phyloP scores from a whole-genome alignment of 1,140 invertebrate species.

The Papilio aristodemus region DNA sequence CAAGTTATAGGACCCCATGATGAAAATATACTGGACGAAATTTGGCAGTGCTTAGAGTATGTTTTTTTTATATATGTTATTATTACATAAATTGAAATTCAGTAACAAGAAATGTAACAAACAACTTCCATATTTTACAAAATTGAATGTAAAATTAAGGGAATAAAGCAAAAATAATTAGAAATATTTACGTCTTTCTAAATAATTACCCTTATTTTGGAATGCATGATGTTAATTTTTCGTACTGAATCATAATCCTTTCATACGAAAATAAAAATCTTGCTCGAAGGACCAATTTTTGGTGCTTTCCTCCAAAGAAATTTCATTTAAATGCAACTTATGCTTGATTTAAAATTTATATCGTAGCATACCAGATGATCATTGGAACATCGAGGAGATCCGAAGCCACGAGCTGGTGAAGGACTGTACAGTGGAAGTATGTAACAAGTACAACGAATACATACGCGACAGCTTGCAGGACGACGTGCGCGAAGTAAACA shows the following conservation, averaged over 20 bases:
- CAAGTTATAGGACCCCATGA: slow-evolving; percentile 98
- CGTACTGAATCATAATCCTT: too few species aligned
- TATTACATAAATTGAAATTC: too few species aligned
- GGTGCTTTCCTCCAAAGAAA: not conserved
- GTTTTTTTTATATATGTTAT: slow-evolving; percentile 9
- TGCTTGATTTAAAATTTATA: not conserved
- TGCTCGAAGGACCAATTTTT: not conserved
- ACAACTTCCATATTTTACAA: too few species aligned
- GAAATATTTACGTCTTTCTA: too few species aligned
- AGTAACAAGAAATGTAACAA: too few species aligned
- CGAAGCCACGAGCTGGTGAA: slow-evolving; percentile 74
- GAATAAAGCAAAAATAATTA: not conserved
- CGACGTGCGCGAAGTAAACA: slow-evolving; percentile 82
- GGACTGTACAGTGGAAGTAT: slow-evolving; percentile 83
- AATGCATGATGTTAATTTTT: too few species aligned
- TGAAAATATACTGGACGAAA: slow-evolving; percentile 90
- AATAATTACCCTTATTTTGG: too few species aligned
- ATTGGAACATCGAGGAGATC: slow-evolving; percentile 72
- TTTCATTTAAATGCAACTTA: too few species aligned
- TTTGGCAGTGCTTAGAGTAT: slow-evolving; percentile 87
- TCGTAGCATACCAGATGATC: slow-evolving; percentile 66
- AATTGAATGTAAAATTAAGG: too few species aligned
- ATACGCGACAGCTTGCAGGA: slow-evolving; percentile 80
- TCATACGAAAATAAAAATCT: not conserved
- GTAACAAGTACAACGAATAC: slow-evolving; percentile 84